Base-by-base conservation (phyloP, 2,797 vertebrate species). In the Tenualosa ilisha region DNA sequence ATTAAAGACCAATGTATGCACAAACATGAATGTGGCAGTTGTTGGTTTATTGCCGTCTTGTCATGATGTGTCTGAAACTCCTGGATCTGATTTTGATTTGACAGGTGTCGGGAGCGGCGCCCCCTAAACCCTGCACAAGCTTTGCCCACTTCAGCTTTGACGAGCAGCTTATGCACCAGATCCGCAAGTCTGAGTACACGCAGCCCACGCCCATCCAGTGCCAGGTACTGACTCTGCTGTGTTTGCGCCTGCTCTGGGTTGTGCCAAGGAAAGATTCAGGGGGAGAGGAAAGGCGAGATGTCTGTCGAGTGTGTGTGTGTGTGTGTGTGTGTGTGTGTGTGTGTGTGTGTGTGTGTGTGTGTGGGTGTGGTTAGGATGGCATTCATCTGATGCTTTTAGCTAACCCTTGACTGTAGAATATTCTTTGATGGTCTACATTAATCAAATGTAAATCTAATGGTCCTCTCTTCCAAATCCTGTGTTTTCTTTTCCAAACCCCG, bases 201-300 rank as follows among this genome's bases (percentile, higher is more conserved):
- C 97, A 99, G 81, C 98, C 98, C 49, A 99, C 98, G 24, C 98
- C 98, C 15, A 99, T 99, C 91, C 98, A 99, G 85, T 99, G 98
- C 90, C 98, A 99, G 97, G 98, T 99, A 92, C 88, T 0, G 51
- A 83, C 82, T 90, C 85, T 31, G 6, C 82, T 90, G 85, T n/a
- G 7, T 31, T 22, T 4, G 13, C 4, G 26, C 12, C 63, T 15
- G 59, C 59, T 63, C 59, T 63, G n/a, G 7, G 6, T 24, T 24
- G n/a, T 63, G 59, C 6, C 7, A 24, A n/a, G 15, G 59, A 9
- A 24, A 7, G n/a, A 8, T 0, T 7, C 5, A 2, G 22, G 59
- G 59, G n/a, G 59, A 63, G 59, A 61, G 20, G 24, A 7, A 8
- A 24, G 59, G 8, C 6, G 9, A 61, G 6, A 61, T 61, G 59